Conservation (phyloP, 2,113 vertebrate species). For the Paramormyrops kingsleyae region DNA sequence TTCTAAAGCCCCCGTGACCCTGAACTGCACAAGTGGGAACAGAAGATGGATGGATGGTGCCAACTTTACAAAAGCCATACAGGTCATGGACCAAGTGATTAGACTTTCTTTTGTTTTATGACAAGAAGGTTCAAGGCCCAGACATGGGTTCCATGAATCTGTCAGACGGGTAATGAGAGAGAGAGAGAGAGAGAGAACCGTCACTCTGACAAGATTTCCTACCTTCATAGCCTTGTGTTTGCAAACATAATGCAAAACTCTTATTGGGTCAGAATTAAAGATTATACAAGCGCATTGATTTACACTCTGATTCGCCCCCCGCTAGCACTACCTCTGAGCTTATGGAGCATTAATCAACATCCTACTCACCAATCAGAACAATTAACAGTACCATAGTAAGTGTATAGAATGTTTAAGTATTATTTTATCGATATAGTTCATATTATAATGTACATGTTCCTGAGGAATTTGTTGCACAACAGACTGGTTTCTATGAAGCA, state of each 20-base stretch:
- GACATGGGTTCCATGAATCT: background rate
- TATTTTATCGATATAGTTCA: background rate
- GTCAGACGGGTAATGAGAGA: background rate
- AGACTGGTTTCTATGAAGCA: background rate
- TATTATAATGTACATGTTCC: background rate
- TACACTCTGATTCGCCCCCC: background rate
- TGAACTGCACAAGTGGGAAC: background rate
- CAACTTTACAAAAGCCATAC: background rate
- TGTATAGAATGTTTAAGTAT: background rate
- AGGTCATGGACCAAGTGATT: background rate
- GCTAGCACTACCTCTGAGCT: background rate
- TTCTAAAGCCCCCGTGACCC: background rate
- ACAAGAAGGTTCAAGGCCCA: background rate
- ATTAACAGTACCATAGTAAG: background rate
- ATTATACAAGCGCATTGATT: background rate
- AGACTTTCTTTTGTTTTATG: background rate
- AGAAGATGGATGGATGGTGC: background rate
- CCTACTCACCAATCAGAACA: background rate
- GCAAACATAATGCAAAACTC: background rate
- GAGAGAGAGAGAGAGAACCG: background rate
- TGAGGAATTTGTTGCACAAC: background rate
- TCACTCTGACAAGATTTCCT: background rate
- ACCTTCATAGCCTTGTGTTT: background rate
- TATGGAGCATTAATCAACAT: background rate
- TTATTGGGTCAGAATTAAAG: background rate